Evolutionary conservation across 2,113 vertebrate genomes (phyloP).

Genomic region (Erpornis zantholeuca): DNA sequence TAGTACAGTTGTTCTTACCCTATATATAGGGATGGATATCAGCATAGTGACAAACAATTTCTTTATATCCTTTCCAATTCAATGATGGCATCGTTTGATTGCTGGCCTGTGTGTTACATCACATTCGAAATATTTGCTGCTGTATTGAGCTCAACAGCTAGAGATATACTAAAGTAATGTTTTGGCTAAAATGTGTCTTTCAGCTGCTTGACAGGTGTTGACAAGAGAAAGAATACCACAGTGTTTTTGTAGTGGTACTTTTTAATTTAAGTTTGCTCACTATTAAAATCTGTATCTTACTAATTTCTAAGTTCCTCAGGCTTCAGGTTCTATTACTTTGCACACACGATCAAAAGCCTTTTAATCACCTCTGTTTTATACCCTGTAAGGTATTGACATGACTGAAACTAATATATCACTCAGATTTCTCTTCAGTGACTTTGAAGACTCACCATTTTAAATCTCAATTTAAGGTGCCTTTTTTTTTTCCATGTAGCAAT

Average conservation of each 20-base stretch:
- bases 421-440: not conserved
- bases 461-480: not conserved
- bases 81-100: not conserved
- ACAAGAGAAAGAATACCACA: not conserved
- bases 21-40: not conserved
- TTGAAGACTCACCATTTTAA: not conserved
- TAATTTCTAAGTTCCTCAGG: not conserved
- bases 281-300: not conserved
- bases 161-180: not conserved
- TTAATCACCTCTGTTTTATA: not conserved
- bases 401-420: not conserved
- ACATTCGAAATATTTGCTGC: not conserved
- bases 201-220: not conserved
- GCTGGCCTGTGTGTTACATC: not conserved
- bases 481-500: not conserved
- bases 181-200: not conserved
- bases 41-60: not conserved
- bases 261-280: not conserved
- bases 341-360: not conserved
- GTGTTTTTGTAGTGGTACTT: not conserved
- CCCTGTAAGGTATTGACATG: not conserved
- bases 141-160: not conserved
- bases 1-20: not conserved
- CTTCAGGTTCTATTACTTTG: not conserved
- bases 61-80: not conserved